Evolutionary conservation across 2,797 vertebrate species (phyloP), one percentile per base, ranked within the genome.

Genomic region (Lithobates pipiens): DNA sequence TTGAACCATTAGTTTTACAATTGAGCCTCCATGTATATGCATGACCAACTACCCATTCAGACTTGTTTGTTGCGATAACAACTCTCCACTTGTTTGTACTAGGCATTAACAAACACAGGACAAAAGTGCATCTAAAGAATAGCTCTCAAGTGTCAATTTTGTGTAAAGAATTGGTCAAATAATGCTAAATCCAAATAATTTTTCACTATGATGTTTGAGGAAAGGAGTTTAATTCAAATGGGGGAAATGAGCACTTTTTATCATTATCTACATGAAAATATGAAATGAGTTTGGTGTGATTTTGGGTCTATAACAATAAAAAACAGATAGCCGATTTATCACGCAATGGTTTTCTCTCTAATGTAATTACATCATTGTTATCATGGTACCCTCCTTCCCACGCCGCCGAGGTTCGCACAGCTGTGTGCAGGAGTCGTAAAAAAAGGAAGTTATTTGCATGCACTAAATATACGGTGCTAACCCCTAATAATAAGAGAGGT

Each of bases 401-500:
- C 88, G 88, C 87, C 88, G 86, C 90, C 88, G 85, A 61, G 57
- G 57, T 88, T 84, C 88, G 88, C 81, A 36, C 85, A 76, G 50
- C 74, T 85, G 89, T 91, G 89, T 91, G 89, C 88, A 88, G 89
- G 89, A 88, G 81, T 88, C 69, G 76, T 88, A 88, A 88, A 90
- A 29, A 87, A 61, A 16, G 44, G 23, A 67, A 88, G 29, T 88
- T 85, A 83, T 89, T 91, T 90, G 85, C 80, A 88, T 90, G 89
- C 46, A 65, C 36, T 68, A n/a, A 80, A 80, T 80, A 57, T 71
- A 80, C 32, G 44, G 67, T 71, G 50, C n/a, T 57, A 15, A 15
- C 21, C 44, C 18, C 29, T 76, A 32, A 65, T 77, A 36, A 67
- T 25, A 15, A 25, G 8, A 25, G 25, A 5, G 65, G 27, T 27